Percentiles rank a stretch among this genome's conserved stretches.
phyloP scores from a whole-genome alignment of 2,888 invertebrate species.

The Tachystola acroxantha region DNA sequence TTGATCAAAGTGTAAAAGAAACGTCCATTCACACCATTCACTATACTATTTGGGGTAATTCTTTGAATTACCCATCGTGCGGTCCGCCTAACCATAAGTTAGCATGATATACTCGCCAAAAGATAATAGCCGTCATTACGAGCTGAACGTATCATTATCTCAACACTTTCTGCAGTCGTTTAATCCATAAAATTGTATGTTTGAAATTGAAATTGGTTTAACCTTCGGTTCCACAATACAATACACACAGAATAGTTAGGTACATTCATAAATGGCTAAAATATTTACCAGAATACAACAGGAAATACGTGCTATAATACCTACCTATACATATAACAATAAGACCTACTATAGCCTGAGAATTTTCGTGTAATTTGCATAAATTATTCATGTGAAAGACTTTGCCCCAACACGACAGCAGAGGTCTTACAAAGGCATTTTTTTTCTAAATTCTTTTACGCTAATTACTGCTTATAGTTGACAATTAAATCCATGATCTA shows the following conservation, averaged over 20 bases:
- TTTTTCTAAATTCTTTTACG: slow-evolving; percentile 31
- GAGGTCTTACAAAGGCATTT: slow-evolving; percentile 27
- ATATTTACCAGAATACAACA: slow-evolving; percentile 10
- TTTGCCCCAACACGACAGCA: slow-evolving; percentile 24
- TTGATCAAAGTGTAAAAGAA: slow-evolving; percentile 48
- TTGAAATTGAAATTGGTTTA: not conserved
- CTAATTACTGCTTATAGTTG: slow-evolving; percentile 27
- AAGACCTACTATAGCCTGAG: slow-evolving; percentile 30
- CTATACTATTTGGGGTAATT: slow-evolving; percentile 37
- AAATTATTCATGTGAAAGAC: slow-evolving; percentile 42
- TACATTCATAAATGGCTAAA: not conserved
- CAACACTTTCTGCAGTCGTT: slow-evolving; percentile 6
- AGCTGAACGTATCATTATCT: slow-evolving; percentile 31
- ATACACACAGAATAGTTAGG: not conserved
- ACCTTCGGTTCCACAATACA: slow-evolving; percentile 5
- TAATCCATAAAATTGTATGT: not conserved
- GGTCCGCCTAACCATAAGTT: slow-evolving; percentile 28
- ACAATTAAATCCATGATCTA: slow-evolving; percentile 33
- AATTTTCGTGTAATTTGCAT: slow-evolving; percentile 28
- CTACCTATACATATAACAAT: slow-evolving; percentile 33
- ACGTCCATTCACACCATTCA: slow-evolving; percentile 32
- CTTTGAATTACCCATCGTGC: slow-evolving; percentile 37
- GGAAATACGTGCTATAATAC: slow-evolving; percentile 29
- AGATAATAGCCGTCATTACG: slow-evolving; percentile 30
- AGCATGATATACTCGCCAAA: slow-evolving; percentile 23